Conservation (phyloP, 37 sponge, comb jelly and placozoan genomes). For the Chondrilla cf. caribensis region DNA sequence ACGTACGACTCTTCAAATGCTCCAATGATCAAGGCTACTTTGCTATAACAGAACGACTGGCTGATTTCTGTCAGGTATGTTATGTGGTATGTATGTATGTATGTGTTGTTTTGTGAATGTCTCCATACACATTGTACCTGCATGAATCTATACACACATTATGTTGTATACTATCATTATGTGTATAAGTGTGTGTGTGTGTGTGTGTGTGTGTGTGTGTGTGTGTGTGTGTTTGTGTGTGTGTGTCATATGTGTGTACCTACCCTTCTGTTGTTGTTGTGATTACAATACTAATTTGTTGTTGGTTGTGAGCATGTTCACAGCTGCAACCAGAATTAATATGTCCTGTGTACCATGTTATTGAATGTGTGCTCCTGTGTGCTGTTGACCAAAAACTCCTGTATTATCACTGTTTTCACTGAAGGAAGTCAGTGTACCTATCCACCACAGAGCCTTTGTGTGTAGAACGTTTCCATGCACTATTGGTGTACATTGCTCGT, state of each 20-base stretch:
- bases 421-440: no score
- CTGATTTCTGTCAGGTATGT: constrained; percentile 95
- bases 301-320: no score
- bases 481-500: no score
- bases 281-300: constrained; percentile 13
- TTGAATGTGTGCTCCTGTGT: no score
- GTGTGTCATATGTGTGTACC: background rate
- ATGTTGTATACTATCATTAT: background rate
- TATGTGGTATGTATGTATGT: background rate
- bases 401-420: no score
- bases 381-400: no score
- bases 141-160: background rate
- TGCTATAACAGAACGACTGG: constrained; percentile 83
- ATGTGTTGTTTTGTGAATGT: background rate
- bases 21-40: constrained; percentile 98
- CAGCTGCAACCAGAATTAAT: no score
- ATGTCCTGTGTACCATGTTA: no score
- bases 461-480: no score
- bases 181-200: background rate
- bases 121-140: background rate
- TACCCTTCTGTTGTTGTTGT: background rate
- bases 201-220: background rate
- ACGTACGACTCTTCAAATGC: constrained; percentile 85
- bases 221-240: constrained; percentile 11
- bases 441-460: no score